Base-by-base conservation (phyloP, 2,113 vertebrate species). In the Hypomesus transpacificus region DNA sequence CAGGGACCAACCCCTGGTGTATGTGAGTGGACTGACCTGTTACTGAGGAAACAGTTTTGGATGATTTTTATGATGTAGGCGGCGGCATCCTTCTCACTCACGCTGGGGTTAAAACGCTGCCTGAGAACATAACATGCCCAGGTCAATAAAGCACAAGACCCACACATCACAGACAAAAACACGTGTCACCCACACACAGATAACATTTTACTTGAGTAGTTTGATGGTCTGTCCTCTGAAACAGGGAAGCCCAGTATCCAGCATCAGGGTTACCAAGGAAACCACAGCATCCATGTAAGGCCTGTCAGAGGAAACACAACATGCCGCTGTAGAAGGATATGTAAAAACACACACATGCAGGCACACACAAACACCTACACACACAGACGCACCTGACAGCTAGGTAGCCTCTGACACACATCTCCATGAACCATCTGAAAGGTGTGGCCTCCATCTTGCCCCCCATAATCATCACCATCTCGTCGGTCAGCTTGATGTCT, bases 401-500 rank as follows among this genome's bases (percentile, higher is more conserved):
- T 86, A 98, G 89, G 83, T 98, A 98, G 53, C 97, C 97, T 16
- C 95, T 93, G 81, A 98, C 96, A 64, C 96, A 98, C 97, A 98
- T 98, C 90, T 98, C 97, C 96, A 98, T 98, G 87, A 98, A 98
- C 97, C 97, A 98, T 66, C 96, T 97, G 89, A 98, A 98, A 0
- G 97, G 97, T 0, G 97, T 98, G n/a, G 97, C 97, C 85, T 98
- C 97, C 96, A 98, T 98, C 82, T 98, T 98, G 20, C 96, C 96
- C 1, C 97, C 97, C 97, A 98, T 98, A 84, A 98, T 98, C 97
- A 98, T 98, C 87, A 98, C 97, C 97, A 98, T 98, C 87, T 98
- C 97, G 20, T 98, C 96, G 0, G 96, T 98, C 68, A 98, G 91
- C 74, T 98, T 98, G 85, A 98, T 98, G 82, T 98, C 96, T 0